phyloP scores from a whole-genome alignment of 1,140 invertebrate genomes.

The Apis dorsata region DNA sequence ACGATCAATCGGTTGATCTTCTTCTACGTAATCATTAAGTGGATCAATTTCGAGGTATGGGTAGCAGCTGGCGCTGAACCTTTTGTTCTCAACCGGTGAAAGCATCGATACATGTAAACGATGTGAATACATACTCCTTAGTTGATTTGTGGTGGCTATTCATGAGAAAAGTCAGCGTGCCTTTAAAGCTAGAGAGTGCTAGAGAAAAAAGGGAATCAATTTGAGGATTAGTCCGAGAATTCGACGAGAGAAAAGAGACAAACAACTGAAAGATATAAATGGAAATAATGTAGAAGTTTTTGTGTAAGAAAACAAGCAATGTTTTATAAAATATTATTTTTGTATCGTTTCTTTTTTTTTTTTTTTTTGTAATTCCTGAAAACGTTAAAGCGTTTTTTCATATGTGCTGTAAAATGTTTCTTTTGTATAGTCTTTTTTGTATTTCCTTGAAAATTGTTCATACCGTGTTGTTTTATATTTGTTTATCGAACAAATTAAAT shows the following conservation, averaged over 20 bases:
- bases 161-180: no score
- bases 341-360: background rate
- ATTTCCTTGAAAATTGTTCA: no score
- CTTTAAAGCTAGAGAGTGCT: no score
- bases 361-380: background rate
- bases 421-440: no score
- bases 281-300: background rate
- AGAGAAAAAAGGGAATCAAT: no score
- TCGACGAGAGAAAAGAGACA: background rate
- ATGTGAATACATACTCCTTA: background rate
- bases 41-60: constrained; percentile 69
- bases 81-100: constrained; percentile 22
- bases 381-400: no score
- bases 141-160: background rate
- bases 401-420: no score
- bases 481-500: no score
- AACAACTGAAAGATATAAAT: no score
- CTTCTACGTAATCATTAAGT: constrained; percentile 66
- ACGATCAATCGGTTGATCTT: constrained; percentile 66
- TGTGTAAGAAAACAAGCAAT: background rate
- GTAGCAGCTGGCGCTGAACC: constrained; percentile 47
- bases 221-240: background rate
- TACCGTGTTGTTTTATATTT: no score
- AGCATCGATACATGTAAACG: background rate
- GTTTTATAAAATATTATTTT: background rate